phyloP scores from a whole-genome alignment of 2,113 vertebrate species.

The Shinisaurus crocodilurus region DNA sequence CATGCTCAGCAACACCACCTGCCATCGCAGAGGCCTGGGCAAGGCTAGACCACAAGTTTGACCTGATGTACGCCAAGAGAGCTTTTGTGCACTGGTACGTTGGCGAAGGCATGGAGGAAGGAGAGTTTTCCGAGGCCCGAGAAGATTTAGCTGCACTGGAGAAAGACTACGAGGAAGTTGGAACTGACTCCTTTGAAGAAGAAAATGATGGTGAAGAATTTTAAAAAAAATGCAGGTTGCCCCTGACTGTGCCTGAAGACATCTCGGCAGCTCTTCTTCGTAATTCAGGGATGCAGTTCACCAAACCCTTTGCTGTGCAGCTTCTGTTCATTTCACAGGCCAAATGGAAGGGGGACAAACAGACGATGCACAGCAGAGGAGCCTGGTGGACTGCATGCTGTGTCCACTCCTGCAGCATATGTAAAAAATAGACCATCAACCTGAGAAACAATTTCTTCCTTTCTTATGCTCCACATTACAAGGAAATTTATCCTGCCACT shows the following conservation, averaged over 20 bases:
- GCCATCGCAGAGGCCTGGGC: conserved; percentile 84
- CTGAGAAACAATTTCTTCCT: background rate
- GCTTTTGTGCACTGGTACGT: conserved; percentile 87
- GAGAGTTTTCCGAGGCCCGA: conserved; percentile 82
- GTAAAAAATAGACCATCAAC: background rate
- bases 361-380: background rate
- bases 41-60: conserved; percentile 82
- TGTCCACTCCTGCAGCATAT: background rate
- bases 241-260: background rate
- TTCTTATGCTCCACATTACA: background rate
- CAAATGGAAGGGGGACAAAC: background rate
- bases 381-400: background rate
- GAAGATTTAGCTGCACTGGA: conserved; percentile 85
- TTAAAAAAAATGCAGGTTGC: conserved; percentile 65
- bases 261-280: conserved; percentile 25
- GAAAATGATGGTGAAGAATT: conserved; percentile 79
- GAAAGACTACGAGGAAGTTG: conserved; percentile 87
- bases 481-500: background rate
- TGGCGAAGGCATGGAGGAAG: conserved; percentile 85
- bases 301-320: background rate
- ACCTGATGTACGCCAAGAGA: conserved; percentile 84
- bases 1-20: conserved; percentile 85
- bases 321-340: background rate
- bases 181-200: conserved; percentile 81
- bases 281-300: background rate